phyloP scores from a whole-genome alignment of 2,888 invertebrate species.

The Temnothorax rugatulus region DNA sequence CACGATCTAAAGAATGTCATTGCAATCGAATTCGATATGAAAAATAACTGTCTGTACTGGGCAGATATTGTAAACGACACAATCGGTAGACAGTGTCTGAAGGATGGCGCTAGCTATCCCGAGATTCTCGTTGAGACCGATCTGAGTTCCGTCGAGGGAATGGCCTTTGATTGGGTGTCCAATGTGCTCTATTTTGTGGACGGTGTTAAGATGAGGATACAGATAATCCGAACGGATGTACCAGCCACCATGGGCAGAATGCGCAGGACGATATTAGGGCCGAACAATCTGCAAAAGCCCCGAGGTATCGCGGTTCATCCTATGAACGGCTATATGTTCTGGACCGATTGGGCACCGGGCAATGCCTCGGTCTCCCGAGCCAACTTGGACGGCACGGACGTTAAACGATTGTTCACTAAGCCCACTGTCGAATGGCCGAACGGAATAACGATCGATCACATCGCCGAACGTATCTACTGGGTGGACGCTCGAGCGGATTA shows the following conservation, averaged over 20 bases:
- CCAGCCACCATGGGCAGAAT: conserved; percentile 89
- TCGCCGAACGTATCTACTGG: conserved; percentile 94
- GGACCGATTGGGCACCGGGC: conserved; percentile 95
- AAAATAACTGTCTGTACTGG: conserved; percentile 95
- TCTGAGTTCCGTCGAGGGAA: conserved; percentile 94
- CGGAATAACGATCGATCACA: conserved; percentile 93
- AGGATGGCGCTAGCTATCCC: conserved; percentile 89
- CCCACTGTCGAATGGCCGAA: conserved; percentile 94
- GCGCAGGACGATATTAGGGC: conserved; percentile 92
- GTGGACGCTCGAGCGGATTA: conserved; percentile 94
- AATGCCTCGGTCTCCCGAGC: conserved; percentile 93
- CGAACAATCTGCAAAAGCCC: conserved; percentile 90
- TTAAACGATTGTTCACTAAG: conserved; percentile 89
- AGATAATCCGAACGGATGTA: conserved; percentile 91
- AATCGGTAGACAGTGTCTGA: conserved; percentile 92
- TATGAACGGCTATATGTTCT: conserved; percentile 92
- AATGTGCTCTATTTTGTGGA: conserved; percentile 96
- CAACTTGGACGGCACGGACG: conserved; percentile 92
- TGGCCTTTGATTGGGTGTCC: conserved; percentile 96
- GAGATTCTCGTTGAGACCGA: conserved; percentile 92
- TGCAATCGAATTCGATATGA: conserved; percentile 95
- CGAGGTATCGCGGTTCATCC: conserved; percentile 95
- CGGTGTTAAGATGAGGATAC: conserved; percentile 92
- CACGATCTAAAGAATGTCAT: conserved; percentile 92
- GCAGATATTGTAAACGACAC: conserved; percentile 94